phyloP scores from a whole-genome alignment of 64 coral and sea anemone genomes.

The Acropora yongei region DNA sequence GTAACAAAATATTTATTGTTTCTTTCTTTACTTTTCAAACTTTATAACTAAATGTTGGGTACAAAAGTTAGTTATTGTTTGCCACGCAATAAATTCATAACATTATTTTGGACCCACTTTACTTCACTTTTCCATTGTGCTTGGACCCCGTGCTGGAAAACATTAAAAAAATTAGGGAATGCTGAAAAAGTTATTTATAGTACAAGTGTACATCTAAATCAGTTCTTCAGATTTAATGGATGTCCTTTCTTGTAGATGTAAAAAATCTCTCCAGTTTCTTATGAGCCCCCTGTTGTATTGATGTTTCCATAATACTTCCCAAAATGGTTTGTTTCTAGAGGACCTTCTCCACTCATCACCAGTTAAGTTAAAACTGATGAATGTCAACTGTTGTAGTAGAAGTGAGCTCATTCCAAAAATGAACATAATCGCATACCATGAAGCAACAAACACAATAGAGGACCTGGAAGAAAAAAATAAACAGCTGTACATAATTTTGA shows the following conservation, averaged over 20 bases:
- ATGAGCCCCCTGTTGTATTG: constrained; percentile 77
- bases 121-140: no score
- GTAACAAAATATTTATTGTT: no score
- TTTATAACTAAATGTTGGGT: no score
- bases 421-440: constrained; percentile 73
- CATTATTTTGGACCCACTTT: no score
- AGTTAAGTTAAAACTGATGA: constrained; percentile 88
- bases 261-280: constrained; percentile 81
- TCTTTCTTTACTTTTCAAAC: no score
- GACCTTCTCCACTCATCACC: constrained; percentile 89
- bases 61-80: no score
- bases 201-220: not conserved
- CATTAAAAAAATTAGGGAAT: no score
- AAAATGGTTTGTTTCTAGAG: constrained; percentile 64
- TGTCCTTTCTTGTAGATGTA: not conserved
- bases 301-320: constrained; percentile 67
- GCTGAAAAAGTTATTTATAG: no score
- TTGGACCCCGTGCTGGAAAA: no score
- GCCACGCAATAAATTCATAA: no score
- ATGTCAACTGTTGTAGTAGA: constrained; percentile 69
- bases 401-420: constrained; percentile 77
- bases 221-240: constrained; percentile 19
- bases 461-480: constrained; percentile 55
- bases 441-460: constrained; percentile 78
- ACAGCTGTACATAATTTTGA: no score